These are phyloP conservation scores for Phalacrocorax aristotelis DNA, from an alignment of 2,113 vertebrate species.

Conservation along the genomic window DNA sequence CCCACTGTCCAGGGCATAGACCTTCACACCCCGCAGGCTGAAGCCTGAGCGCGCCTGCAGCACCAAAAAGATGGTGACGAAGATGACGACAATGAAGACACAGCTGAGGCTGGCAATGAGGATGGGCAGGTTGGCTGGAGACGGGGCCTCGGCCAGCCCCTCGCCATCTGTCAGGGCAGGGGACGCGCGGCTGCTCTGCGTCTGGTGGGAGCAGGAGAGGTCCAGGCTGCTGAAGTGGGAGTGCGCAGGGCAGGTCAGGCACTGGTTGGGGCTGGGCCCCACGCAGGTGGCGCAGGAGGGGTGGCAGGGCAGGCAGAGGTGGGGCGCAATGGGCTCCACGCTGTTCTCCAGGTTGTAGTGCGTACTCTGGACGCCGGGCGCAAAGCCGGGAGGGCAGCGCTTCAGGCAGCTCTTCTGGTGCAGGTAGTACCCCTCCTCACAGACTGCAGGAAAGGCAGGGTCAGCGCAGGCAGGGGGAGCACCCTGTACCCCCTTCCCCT, in stretches of 20 bases:
- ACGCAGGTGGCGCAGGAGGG: slow-evolving; percentile 86
- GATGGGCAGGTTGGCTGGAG: slow-evolving; percentile 76
- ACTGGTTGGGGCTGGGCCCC: slow-evolving; percentile 79
- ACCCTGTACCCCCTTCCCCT: fast-evolving
- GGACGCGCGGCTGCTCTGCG: slow-evolving; percentile 90
- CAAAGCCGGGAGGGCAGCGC: slow-evolving; percentile 85
- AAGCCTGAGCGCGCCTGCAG: slow-evolving; percentile 89
- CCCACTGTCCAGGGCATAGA: slow-evolving; percentile 81
- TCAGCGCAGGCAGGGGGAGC: fast-evolving
- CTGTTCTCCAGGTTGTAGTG: slow-evolving; percentile 87
- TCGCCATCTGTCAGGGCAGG: slow-evolving; percentile 48
- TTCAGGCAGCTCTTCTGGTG: slow-evolving; percentile 94
- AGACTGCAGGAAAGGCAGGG: slow-evolving; percentile 75
- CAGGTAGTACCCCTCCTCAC: slow-evolving; percentile 90
- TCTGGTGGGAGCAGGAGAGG: slow-evolving; percentile 86
- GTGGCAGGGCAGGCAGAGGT: slow-evolving; percentile 90
- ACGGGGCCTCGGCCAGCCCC: background rate
- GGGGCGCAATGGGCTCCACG: slow-evolving; percentile 83
- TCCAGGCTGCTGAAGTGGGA: slow-evolving; percentile 83
- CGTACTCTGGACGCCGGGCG: slow-evolving; percentile 75
- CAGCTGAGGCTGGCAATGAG: slow-evolving; percentile 90
- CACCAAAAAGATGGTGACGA: slow-evolving; percentile 85
- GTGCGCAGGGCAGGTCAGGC: slow-evolving; percentile 89
- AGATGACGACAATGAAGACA: slow-evolving; percentile 85
- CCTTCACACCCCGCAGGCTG: slow-evolving; percentile 79